Percentiles rank a stretch among this genome's conserved stretches.
Evolutionary conservation across 2,113 vertebrate species (phyloP).

Genomic region (Campylomormyrus numenius): DNA sequence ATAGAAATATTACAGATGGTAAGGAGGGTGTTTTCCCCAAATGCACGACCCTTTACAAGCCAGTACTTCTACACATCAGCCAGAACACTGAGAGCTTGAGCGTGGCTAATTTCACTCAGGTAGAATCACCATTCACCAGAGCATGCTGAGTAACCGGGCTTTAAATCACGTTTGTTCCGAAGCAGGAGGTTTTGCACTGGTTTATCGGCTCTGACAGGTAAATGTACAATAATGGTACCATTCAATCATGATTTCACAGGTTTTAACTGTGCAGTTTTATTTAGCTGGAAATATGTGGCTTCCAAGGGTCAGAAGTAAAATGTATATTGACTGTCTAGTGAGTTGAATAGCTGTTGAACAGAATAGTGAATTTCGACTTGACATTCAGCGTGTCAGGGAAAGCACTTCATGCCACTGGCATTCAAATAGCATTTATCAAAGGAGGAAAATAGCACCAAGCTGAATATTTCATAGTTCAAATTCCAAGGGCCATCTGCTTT

Average conservation of each 20-base stretch:
- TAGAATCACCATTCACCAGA: background rate
- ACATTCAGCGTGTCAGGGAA: background rate
- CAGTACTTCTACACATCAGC: background rate
- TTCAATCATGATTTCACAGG: background rate
- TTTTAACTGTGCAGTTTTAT: background rate
- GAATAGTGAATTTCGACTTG: slow-evolving; percentile 15
- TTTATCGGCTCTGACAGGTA: slow-evolving; percentile 2
- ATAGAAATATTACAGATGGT: background rate
- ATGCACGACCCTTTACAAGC: background rate
- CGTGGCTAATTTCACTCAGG: background rate
- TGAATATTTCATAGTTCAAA: slow-evolving; percentile 24
- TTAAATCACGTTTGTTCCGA: background rate
- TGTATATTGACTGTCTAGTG: slow-evolving; percentile 1
- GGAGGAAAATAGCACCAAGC: background rate
- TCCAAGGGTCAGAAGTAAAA: slow-evolving; percentile 12
- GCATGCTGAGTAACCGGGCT: background rate
- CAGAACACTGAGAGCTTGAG: background rate
- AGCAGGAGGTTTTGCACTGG: background rate
- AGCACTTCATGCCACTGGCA: background rate
- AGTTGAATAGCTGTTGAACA: background rate
- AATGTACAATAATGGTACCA: background rate
- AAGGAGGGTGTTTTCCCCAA: background rate
- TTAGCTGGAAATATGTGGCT: background rate
- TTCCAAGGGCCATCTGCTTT: slow-evolving; percentile 16
- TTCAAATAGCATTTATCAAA: slow-evolving; percentile 11